Base-by-base conservation (phyloP, 2,113 vertebrate genomes). In the Notothenia coriiceps region DNA sequence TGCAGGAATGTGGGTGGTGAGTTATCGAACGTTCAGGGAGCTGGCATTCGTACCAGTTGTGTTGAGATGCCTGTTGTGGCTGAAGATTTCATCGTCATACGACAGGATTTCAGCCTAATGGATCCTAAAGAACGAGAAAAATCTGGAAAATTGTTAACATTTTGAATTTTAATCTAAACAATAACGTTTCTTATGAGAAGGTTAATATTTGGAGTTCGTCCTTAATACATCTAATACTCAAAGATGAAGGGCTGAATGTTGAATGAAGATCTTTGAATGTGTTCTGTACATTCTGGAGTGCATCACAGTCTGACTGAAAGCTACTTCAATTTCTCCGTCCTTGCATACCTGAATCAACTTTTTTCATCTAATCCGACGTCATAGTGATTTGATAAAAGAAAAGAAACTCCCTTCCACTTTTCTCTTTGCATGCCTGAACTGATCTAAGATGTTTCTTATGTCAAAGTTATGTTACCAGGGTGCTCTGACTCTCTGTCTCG, bases 1-100 rank as follows among this genome's bases (percentile, higher is more conserved):
- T 61, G 46, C 29, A 84, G 79, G 86, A 91, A 92, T 90, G 89
- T 85, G 77, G 67, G 71, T 78, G 75, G 57, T 80, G 82, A 76
- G 73, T 83, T 87, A 80, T 77, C 18, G 4, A 47, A 14, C 47
- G 44, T 61, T 70, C 25, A 60, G 46, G 70, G 82, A 81, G 56
- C 64, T 85, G 82, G 76, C 66, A 73, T 88, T 73, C 40, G 22
- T 44, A 62, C 71, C 66, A 65, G 49, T 22, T 68, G 50, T 46
- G 25, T 49, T 12, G 4, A 43, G n/a, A 51, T 5, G 52, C 65
- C 62, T 62, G 35, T 35, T 2, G 12, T 3, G 9, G 12, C 44
- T 51, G 55, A 8, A 69, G 50, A 57, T 84, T 71, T 79, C 69
- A 35, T 67, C 35, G 13, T 82, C 67, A 10, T 65, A 5, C 43